These are phyloP conservation scores for Eptesicus fuscus DNA, from an alignment of 2,113 vertebrate species.

Conservation along the genomic window DNA sequence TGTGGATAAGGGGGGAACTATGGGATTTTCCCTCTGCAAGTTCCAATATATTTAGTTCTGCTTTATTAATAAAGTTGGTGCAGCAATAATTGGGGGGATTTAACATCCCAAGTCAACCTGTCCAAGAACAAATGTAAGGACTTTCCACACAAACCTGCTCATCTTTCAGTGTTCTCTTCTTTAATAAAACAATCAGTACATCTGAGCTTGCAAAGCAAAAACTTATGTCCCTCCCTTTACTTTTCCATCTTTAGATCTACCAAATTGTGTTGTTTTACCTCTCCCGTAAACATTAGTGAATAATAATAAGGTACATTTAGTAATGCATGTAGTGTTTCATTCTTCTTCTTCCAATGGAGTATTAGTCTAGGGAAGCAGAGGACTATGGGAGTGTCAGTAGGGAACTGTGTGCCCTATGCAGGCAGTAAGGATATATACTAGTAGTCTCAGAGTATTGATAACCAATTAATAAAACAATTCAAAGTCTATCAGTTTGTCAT, in stretches of 20 bases:
- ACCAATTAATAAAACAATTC: neutral
- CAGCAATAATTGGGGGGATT: neutral
- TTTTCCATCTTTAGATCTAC: neutral
- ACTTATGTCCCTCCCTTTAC: neutral
- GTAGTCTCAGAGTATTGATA: neutral
- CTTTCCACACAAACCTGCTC: neutral
- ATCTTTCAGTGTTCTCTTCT: neutral
- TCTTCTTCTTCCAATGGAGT: neutral
- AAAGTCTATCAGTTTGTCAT: neutral
- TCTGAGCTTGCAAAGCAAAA: neutral
- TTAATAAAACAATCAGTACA: neutral
- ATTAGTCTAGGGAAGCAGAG: rapidly evolving
- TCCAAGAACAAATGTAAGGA: neutral
- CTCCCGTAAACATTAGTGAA: neutral
- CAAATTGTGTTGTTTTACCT: neutral
- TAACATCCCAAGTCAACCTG: neutral
- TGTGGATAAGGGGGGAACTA: neutral
- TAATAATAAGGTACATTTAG: neutral
- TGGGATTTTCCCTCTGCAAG: neutral
- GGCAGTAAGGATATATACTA: neutral
- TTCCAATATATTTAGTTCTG: neutral
- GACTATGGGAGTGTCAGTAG: neutral
- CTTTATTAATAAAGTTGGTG: neutral
- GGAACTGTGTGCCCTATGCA: neutral
- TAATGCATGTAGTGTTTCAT: neutral